Percentiles rank a stretch among this genome's conserved stretches.
Evolutionary conservation across 2,888 invertebrate species (phyloP).

Genomic region (Himalopsyche anomala): DNA sequence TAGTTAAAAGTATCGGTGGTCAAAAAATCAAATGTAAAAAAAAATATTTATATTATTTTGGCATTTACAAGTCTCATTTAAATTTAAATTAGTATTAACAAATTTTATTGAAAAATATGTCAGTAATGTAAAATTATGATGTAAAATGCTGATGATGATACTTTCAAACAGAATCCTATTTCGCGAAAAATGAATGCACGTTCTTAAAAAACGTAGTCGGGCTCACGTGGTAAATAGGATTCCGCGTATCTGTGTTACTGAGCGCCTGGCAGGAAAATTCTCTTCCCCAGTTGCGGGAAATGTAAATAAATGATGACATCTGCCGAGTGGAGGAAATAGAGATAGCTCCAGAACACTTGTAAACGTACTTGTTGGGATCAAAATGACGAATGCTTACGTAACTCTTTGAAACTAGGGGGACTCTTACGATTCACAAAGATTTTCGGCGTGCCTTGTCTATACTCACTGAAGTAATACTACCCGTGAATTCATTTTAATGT

Average conservation of each 20-base stretch:
- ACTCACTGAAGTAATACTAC: not conserved
- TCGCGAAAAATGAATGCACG: not conserved
- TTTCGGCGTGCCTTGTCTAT: not conserved
- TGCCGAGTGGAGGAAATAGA: constrained; percentile 24
- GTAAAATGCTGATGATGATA: too few species aligned
- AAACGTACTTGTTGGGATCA: constrained; percentile 29
- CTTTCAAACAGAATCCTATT: not conserved
- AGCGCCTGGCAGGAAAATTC: constrained; percentile 32
- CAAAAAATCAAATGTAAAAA: too few species aligned
- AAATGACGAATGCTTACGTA: constrained; percentile 34
- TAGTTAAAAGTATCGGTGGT: too few species aligned
- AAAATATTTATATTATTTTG: too few species aligned
- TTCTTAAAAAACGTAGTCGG: constrained; percentile 36
- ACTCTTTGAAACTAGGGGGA: constrained; percentile 17
- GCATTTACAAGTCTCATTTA: too few species aligned
- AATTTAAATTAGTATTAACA: too few species aligned
- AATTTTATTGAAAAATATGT: too few species aligned
- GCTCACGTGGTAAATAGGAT: constrained; percentile 38
- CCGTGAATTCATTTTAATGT: not conserved
- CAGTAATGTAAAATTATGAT: too few species aligned
- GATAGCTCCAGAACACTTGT: constrained; percentile 23
- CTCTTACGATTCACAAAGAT: not conserved
- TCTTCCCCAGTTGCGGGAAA: constrained; percentile 31
- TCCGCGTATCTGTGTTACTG: constrained; percentile 9
- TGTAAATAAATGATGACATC: constrained; percentile 42